Conservation (phyloP, 2,888 invertebrate genomes). For the Thera britannica region DNA sequence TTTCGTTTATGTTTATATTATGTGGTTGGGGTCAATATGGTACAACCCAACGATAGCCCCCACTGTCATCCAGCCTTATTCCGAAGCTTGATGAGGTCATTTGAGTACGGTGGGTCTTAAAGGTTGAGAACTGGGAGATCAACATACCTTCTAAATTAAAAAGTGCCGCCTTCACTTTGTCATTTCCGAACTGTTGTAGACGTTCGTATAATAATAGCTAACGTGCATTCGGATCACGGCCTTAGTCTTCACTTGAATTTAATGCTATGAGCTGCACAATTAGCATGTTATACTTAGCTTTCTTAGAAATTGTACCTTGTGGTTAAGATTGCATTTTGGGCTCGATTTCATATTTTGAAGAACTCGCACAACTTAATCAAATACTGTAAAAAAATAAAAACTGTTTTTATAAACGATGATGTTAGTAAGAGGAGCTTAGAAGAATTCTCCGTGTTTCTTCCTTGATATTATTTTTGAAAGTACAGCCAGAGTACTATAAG, state of each 20-base stretch:
- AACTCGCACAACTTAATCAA: slow-evolving; percentile 43
- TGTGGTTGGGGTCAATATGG: slow-evolving; percentile 61
- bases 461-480: slow-evolving; percentile 41
- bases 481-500: slow-evolving; percentile 48
- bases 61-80: slow-evolving; percentile 6
- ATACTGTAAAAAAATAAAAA: slow-evolving; percentile 40
- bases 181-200: slow-evolving; percentile 1
- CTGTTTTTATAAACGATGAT: slow-evolving; percentile 41
- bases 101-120: neutral
- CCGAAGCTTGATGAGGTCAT: slow-evolving; percentile 1
- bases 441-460: slow-evolving; percentile 58
- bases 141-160: neutral
- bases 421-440: slow-evolving; percentile 61
- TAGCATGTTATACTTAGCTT: slow-evolving; percentile 61
- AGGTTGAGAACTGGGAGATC: neutral
- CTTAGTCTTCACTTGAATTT: slow-evolving; percentile 54
- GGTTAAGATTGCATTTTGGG: slow-evolving; percentile 66
- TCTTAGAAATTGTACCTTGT: slow-evolving; percentile 62
- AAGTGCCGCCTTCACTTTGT: neutral
- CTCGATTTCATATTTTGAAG: slow-evolving; percentile 55
- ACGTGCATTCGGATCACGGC: slow-evolving; percentile 9
- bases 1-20: slow-evolving; percentile 39
- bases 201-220: neutral
- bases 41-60: neutral
- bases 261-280: slow-evolving; percentile 59